Percentiles rank a stretch among this genome's conserved stretches.
phyloP scores from a whole-genome alignment of 2,797 vertebrate genomes.

The Poeciliopsis infans region DNA sequence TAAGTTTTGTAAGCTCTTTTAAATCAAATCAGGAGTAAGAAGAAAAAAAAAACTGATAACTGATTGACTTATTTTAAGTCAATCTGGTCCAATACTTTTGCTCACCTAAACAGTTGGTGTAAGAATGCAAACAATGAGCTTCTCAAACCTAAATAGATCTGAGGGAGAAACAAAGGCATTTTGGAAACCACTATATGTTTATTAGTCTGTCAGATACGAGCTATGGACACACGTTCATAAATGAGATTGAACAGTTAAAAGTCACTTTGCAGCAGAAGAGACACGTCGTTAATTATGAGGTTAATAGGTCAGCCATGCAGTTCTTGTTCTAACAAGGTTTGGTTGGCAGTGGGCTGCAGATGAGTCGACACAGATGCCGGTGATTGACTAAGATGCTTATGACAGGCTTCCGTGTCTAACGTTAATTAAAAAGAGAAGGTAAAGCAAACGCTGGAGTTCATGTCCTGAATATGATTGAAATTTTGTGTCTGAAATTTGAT shows the following conservation, averaged over 20 bases:
- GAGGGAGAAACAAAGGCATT: not conserved
- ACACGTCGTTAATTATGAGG: slow-evolving; percentile 39
- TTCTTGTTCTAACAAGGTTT: slow-evolving; percentile 32
- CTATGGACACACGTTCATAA: not conserved
- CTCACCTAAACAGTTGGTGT: not conserved
- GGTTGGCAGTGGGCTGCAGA: slow-evolving; percentile 28
- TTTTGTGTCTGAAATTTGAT: slow-evolving; percentile 1
- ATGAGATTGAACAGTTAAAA: slow-evolving; percentile 21
- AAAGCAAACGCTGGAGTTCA: slow-evolving; percentile 48
- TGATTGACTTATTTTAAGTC: not conserved
- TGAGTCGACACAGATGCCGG: slow-evolving; percentile 40
- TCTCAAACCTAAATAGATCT: not conserved
- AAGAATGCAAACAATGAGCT: not conserved
- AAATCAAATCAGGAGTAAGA: not conserved
- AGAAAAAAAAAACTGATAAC: no score
- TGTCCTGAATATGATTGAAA: slow-evolving; percentile 31
- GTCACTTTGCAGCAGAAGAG: slow-evolving; percentile 9
- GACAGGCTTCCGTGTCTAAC: slow-evolving; percentile 26
- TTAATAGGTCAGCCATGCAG: slow-evolving; percentile 38
- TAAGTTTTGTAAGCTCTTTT: not conserved
- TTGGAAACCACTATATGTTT: not conserved
- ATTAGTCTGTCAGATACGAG: not conserved
- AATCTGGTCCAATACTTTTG: not conserved
- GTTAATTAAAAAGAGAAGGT: slow-evolving; percentile 46
- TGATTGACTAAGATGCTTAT: slow-evolving; percentile 44